phyloP scores from a whole-genome alignment of 1,140 invertebrate genomes.

The Goniozus legneri region DNA sequence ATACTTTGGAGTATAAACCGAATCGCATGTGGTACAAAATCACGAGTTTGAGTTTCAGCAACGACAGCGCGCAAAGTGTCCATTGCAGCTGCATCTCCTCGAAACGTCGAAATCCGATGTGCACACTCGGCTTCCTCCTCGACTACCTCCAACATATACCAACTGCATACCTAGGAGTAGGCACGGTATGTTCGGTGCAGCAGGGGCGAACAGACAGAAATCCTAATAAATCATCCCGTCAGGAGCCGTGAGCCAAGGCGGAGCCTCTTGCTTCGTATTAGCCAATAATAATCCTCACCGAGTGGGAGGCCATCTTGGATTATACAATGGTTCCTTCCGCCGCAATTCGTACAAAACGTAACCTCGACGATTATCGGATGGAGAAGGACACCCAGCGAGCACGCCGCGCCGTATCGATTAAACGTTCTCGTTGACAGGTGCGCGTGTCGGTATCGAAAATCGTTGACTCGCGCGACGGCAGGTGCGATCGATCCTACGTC shows the following conservation, averaged over 20 bases:
- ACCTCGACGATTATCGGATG: slow-evolving; percentile 42
- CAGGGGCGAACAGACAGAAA: slow-evolving; percentile 55
- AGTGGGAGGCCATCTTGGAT: slow-evolving; percentile 59
- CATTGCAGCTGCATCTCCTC: slow-evolving; percentile 20
- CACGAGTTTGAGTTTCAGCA: too few relatives aligned
- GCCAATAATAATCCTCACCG: slow-evolving; percentile 60
- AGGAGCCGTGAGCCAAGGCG: slow-evolving; percentile 58
- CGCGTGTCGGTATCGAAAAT: too few relatives aligned
- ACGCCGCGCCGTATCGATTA: too few relatives aligned
- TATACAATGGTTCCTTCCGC: slow-evolving; percentile 57
- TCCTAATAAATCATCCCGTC: slow-evolving; percentile 57
- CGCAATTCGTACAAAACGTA: slow-evolving; percentile 52
- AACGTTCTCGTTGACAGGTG: too few relatives aligned
- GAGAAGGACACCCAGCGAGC: too few relatives aligned
- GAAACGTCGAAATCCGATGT: slow-evolving; percentile 30
- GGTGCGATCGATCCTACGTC: too few relatives aligned
- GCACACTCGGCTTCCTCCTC: too few relatives aligned
- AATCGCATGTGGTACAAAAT: too few relatives aligned
- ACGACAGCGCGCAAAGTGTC: too few relatives aligned
- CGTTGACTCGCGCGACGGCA: too few relatives aligned
- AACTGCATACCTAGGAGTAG: slow-evolving; percentile 1
- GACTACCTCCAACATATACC: too few relatives aligned
- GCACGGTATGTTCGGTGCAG: slow-evolving; percentile 41
- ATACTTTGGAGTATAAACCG: too few relatives aligned
- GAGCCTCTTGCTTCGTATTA: slow-evolving; percentile 59